phyloP scores from a whole-genome alignment of 2,888 invertebrate genomes.

The Sicus ferrugineus region DNA sequence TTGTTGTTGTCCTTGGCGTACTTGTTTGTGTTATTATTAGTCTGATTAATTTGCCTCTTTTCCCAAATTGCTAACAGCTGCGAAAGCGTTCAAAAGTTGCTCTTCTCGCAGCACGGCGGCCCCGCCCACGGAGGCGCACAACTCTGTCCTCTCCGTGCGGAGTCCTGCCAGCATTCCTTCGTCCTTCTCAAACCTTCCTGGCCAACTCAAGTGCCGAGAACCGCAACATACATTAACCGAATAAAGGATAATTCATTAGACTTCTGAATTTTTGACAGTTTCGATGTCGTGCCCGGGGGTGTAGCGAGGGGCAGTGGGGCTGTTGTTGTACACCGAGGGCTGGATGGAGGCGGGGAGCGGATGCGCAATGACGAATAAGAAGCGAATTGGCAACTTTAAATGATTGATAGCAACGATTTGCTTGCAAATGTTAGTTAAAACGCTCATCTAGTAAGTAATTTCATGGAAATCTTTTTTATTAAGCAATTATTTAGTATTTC shows the following conservation, averaged over 20 bases:
- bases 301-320: no score
- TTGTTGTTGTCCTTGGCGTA: no score
- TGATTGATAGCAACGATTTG: no score
- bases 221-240: constrained; percentile 64
- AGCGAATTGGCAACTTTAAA: not conserved
- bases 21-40: constrained; percentile 66
- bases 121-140: constrained; percentile 34
- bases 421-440: no score
- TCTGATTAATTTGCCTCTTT: constrained; percentile 65
- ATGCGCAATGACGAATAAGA: not conserved
- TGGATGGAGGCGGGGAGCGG: not conserved
- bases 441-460: no score
- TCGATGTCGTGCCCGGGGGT: no score
- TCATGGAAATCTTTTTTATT: no score
- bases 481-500: no score
- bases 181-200: not conserved
- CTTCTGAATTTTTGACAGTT: constrained; percentile 61
- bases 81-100: constrained; percentile 32
- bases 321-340: no score
- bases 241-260: constrained; percentile 64
- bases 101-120: constrained; percentile 13
- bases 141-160: not conserved
- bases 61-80: constrained; percentile 62
- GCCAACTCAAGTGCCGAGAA: constrained; percentile 43
- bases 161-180: not conserved